Conservation (phyloP, 2,888 invertebrate species). For the Heteromyza rotundicornis region DNA sequence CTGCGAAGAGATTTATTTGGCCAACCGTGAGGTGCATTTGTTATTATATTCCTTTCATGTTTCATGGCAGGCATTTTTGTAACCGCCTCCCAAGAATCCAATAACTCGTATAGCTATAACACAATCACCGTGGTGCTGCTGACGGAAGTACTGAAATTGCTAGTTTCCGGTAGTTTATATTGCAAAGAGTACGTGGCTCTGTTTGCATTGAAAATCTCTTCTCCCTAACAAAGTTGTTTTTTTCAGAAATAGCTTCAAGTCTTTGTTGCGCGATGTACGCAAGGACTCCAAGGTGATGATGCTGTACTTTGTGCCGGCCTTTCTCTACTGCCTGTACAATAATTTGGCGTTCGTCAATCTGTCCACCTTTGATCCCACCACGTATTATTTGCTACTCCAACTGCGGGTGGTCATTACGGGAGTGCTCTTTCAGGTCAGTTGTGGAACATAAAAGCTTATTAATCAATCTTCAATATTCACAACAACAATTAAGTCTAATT, state of each 20-base stretch:
- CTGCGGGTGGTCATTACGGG: slow-evolving; percentile 92
- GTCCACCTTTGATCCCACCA: slow-evolving; percentile 91
- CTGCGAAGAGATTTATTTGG: no score
- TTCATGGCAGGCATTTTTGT: slow-evolving; percentile 81
- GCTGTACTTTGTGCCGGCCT: slow-evolving; percentile 88
- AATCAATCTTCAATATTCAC: background rate
- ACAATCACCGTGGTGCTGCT: slow-evolving; percentile 86
- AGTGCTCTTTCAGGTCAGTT: slow-evolving; percentile 83
- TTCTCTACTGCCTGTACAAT: slow-evolving; percentile 92
- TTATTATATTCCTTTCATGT: background rate
- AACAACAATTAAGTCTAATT: background rate
- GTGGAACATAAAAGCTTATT: background rate
- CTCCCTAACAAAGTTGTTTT: no score
- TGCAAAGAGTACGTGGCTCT: slow-evolving; percentile 71
- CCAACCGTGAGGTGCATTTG: no score
- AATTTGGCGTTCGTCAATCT: slow-evolving; percentile 92
- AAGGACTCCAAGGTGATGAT: slow-evolving; percentile 72
- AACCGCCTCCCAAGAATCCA: slow-evolving; percentile 83
- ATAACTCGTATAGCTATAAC: slow-evolving; percentile 85
- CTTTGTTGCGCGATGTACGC: slow-evolving; percentile 60
- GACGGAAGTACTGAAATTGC: slow-evolving; percentile 85
- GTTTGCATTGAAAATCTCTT: background rate
- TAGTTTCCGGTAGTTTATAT: slow-evolving; percentile 75
- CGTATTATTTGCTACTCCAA: slow-evolving; percentile 89
- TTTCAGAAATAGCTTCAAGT: slow-evolving; percentile 47